phyloP scores from a whole-genome alignment of 2,113 vertebrate species.

The Cinclus cinclus region DNA sequence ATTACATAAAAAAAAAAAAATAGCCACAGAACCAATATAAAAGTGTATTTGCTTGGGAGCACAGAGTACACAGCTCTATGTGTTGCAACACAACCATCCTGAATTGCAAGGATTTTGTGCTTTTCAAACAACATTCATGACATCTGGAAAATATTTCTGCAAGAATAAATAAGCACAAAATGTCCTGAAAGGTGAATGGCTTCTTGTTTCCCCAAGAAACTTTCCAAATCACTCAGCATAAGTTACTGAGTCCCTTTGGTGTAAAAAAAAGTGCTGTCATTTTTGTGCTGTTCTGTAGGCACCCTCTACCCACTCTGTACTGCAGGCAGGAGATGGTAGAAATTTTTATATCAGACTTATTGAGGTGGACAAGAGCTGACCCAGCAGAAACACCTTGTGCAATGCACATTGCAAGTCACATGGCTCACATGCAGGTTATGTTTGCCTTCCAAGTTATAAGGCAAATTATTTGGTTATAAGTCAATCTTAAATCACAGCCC shows the following conservation, averaged over 20 bases:
- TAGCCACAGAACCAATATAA: background rate
- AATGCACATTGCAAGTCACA: background rate
- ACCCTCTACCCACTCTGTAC: background rate
- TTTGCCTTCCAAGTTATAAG: background rate
- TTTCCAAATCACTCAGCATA: background rate
- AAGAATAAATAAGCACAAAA: background rate
- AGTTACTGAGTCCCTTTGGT: background rate
- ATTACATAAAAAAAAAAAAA: background rate
- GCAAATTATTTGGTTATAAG: background rate
- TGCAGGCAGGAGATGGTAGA: background rate
- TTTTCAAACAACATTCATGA: background rate
- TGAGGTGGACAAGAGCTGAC: background rate
- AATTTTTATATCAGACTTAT: background rate
- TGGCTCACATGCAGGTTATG: background rate
- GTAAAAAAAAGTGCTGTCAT: background rate
- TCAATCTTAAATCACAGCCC: background rate
- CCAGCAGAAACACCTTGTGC: background rate
- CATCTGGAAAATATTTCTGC: constrained; percentile 19
- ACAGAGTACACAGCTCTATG: background rate
- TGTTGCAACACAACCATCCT: background rate
- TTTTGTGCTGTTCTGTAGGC: background rate
- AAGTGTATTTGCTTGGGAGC: background rate
- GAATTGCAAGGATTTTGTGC: background rate
- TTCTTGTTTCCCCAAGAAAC: background rate
- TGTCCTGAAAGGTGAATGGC: background rate